Evolutionary conservation across 2,113 vertebrate species (phyloP), one percentile per base, ranked within the genome.

Genomic region (Takifugu flavidus): DNA sequence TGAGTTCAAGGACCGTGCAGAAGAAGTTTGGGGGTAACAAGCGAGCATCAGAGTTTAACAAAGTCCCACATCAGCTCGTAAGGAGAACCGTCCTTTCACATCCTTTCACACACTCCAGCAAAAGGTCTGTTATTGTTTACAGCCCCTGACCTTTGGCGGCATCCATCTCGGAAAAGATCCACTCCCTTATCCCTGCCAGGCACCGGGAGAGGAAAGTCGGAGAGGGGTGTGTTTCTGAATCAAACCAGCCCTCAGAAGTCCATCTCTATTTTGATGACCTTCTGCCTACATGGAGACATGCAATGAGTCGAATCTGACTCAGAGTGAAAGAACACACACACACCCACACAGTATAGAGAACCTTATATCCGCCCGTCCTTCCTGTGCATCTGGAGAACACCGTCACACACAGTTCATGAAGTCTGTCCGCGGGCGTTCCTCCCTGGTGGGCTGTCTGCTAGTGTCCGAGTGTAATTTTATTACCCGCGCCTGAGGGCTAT

Each of bases 401-500:
- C 26, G 42, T 63, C 73, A 75, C 63, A 62, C 65, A 45, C 67
- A 60, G 80, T 72, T 80, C 69, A 60, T 53, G 70, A 77, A 79
- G 59, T 13, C 66, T 78, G 31, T 71, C 85, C 78, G 72, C 64
- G 39, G 84, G 86, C 81, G 1, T 52, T 83, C 82, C 81, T 70
- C 79, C 72, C 78, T 5, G 86, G 88, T 82, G 88, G 86, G 87
- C 85, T 55, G 52, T 39, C 59, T 54, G 59, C 69, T 61, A 65
- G 67, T 43, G 75, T 76, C 70, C 74, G 75, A 58, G 73, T 62
- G 61, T 82, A 83, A 90, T 80, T 87, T 75, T 67, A 88, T 88
- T 85, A 80, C 53, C 1, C 28, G 45, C 31, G 59, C 82, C 82
- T 77, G 55, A 79, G 80, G 81, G 47, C 14, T 73, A 72, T 2